Conservation (phyloP, 53 echinoderm and acorn worm genomes). For the Luidia sarsii region DNA sequence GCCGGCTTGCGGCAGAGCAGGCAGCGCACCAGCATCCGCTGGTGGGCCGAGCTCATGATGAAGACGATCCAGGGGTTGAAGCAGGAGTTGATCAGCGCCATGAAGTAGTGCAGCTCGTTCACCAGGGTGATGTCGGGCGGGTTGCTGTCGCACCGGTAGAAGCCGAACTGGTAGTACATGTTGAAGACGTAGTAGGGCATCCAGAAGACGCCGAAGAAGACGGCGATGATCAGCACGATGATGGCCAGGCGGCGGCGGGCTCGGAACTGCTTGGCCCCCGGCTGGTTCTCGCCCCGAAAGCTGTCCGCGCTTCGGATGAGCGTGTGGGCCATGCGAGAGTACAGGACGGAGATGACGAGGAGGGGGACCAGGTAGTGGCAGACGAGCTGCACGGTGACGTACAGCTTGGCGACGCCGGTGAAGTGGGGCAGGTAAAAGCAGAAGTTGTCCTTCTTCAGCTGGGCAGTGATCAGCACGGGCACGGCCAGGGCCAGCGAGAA, state of each 20-base stretch:
- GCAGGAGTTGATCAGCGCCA: slow-evolving; percentile 78
- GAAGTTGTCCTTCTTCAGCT: neutral
- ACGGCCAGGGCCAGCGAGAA: slow-evolving; percentile 61
- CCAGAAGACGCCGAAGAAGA: slow-evolving; percentile 83
- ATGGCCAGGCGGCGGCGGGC: slow-evolving; percentile 76
- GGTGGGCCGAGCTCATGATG: slow-evolving; percentile 84
- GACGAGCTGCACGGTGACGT: slow-evolving; percentile 55
- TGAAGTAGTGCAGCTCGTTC: slow-evolving; percentile 53
- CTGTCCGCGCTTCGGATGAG: slow-evolving; percentile 69
- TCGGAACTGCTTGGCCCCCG: slow-evolving; percentile 74
- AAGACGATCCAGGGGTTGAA: slow-evolving; percentile 83
- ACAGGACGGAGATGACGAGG: slow-evolving; percentile 59
- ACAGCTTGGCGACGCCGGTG: slow-evolving; percentile 46
- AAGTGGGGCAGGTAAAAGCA: slow-evolving; percentile 43
- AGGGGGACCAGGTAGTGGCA: slow-evolving; percentile 73
- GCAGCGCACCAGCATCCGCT: slow-evolving; percentile 56
- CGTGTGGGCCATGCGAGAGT: slow-evolving; percentile 73
- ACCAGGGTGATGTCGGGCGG: neutral
- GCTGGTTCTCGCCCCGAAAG: slow-evolving; percentile 73
- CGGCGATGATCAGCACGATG: slow-evolving; percentile 71
- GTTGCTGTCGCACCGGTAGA: slow-evolving; percentile 5
- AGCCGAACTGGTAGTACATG: slow-evolving; percentile 63
- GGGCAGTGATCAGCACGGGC: slow-evolving; percentile 60
- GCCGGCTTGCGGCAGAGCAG: slow-evolving; percentile 53
- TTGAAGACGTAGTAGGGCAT: slow-evolving; percentile 72